Evolutionary conservation across 2,113 vertebrate species (phyloP).

Genomic region (Zeus faber): DNA sequence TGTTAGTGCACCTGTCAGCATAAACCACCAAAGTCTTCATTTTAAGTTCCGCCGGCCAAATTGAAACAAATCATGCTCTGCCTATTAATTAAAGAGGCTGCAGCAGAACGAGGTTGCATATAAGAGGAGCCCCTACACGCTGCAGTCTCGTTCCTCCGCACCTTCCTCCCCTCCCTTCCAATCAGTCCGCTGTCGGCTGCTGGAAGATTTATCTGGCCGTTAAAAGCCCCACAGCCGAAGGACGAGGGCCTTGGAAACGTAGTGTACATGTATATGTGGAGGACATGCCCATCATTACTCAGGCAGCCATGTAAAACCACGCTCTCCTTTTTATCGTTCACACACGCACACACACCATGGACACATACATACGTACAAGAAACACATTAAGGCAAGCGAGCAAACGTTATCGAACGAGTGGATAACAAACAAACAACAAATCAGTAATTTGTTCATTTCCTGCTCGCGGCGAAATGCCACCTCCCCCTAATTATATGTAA

Average conservation of each 20-base stretch:
- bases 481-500: slow-evolving; percentile 28
- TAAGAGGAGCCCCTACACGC: neutral
- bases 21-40: no score
- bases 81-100: neutral
- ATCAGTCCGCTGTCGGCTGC: slow-evolving; percentile 40
- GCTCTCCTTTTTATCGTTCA: neutral
- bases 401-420: neutral
- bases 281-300: slow-evolving; percentile 1
- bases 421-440: slow-evolving; percentile 26
- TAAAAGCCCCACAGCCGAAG: slow-evolving; percentile 6
- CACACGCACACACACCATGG: neutral
- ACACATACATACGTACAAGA: neutral
- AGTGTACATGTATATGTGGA: neutral
- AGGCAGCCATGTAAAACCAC: slow-evolving; percentile 1
- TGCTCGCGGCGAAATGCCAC: no score
- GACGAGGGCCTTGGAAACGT: slow-evolving; percentile 9
- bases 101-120: neutral
- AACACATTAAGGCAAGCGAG: neutral
- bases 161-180: neutral
- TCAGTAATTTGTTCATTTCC: slow-evolving; percentile 19
- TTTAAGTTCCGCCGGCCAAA: no score
- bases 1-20: no score
- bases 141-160: no score
- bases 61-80: no score
- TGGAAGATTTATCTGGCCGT: slow-evolving; percentile 3